phyloP scores from a whole-genome alignment of 2,797 vertebrate species.

The Falco cherrug region DNA sequence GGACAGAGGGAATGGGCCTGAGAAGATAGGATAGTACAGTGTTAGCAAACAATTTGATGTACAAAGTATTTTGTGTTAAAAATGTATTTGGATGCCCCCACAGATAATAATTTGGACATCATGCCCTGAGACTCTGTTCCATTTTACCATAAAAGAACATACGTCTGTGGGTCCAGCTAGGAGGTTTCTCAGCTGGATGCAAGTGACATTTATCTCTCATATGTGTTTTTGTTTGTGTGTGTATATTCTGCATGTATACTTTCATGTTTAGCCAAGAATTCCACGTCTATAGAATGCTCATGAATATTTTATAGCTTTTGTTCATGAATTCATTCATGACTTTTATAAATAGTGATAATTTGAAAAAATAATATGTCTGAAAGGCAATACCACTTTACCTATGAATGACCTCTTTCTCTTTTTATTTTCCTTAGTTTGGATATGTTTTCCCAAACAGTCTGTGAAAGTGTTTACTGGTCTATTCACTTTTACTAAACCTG shows the following conservation, averaged over 20 bases:
- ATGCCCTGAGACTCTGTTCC: not conserved
- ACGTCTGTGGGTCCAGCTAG: not conserved
- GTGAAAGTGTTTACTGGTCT: slow-evolving; percentile 15
- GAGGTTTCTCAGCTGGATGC: not conserved
- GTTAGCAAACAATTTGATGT: not conserved
- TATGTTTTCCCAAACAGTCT: slow-evolving; percentile 1
- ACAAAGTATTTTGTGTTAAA: not conserved
- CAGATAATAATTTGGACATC: not conserved
- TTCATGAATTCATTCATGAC: slow-evolving; percentile 51
- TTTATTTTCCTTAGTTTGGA: not conserved
- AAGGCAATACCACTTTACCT: slow-evolving; percentile 39
- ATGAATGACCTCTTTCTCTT: slow-evolving; percentile 20
- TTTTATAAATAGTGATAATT: slow-evolving; percentile 63
- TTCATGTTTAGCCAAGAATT: slow-evolving; percentile 20
- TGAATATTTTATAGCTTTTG: slow-evolving; percentile 42
- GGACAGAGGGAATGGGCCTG: not conserved
- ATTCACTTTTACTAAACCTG: not conserved
- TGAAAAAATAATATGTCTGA: slow-evolving; percentile 48
- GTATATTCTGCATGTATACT: not conserved
- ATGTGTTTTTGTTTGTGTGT: not conserved
- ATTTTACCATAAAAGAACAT: not conserved
- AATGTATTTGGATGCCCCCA: not conserved
- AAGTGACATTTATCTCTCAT: not conserved
- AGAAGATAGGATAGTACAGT: not conserved
- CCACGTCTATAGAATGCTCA: not conserved